A percentile compares a stretch with the other conserved stretches of the same genome.
Evolutionary conservation across 2,113 vertebrate genomes (phyloP).

Genomic region (Pleuronectes platessa): DNA sequence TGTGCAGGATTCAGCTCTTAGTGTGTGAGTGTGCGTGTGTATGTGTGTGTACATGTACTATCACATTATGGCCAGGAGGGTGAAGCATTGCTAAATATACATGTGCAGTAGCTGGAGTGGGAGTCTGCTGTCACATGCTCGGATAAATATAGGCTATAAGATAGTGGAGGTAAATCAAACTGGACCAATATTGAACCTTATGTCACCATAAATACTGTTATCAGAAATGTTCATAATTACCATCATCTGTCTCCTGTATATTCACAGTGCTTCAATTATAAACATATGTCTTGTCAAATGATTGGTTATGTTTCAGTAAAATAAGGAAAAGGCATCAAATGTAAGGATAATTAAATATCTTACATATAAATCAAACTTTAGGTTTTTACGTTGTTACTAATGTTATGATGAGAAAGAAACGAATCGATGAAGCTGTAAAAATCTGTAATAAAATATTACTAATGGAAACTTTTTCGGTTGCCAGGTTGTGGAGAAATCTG

Average conservation of each 20-base stretch:
- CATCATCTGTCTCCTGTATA: background rate
- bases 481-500: constrained; percentile 5
- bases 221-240: background rate
- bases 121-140: constrained; percentile 30
- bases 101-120: background rate
- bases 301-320: background rate
- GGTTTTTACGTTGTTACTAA: background rate
- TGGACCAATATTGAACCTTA: background rate
- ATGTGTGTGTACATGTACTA: constrained; percentile 33
- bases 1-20: too few relatives aligned
- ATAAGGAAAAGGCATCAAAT: background rate
- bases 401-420: background rate
- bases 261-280: background rate
- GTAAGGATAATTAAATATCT: background rate
- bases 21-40: background rate
- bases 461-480: background rate
- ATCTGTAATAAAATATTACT: background rate
- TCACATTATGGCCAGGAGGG: constrained; percentile 49
- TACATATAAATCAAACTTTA: background rate
- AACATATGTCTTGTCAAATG: background rate
- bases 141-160: constrained; percentile 17
- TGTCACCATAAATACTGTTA: background rate
- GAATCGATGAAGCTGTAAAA: background rate
- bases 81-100: constrained; percentile 58
- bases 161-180: constrained; percentile 3